Base-by-base conservation (phyloP, 1,140 invertebrate species). In the Eriosoma lanigerum region DNA sequence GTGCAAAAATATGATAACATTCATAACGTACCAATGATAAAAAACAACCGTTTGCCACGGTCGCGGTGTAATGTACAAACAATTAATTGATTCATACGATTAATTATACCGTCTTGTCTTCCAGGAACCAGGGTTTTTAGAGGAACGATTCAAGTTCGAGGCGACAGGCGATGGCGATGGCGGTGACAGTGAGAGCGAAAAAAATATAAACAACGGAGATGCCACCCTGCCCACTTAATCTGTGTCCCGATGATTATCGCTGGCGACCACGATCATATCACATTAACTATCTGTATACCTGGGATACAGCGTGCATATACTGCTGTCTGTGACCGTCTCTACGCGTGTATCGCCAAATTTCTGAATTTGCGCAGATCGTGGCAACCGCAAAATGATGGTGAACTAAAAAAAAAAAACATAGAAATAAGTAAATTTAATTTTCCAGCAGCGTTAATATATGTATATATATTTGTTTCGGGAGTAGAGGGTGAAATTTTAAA, bases 121-220 rank as follows among this genome's bases (percentile, higher is more conserved):
- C 9, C 46, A 78, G 75, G 75, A 60, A 46, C 75, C 75, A 4
- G 75, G 75, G 62, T 78, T 46, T 29, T 60, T 78, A 17, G 75
- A 78, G 21, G 75, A 78, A 0, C 32, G 75, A 29, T 78, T 78
- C 38, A 62, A 21, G 12, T 46, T 26, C 6, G 56, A 60, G 17
- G 17, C 1, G 5, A 29, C n/a, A 19, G 68, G 19, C 10, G 5
- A 1, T 1, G 13, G 3, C 8, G 24, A 5, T 12, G 10, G 9
- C 1, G 26, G 38, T 1, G n/a, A 66, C 38, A 32, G 1, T 19
- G 17, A 4, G 19, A 29, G 24, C 10, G 46, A 32, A 0, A 76
- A 62, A 60, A 78, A 46, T 13, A 24, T 29, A 1, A 78, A 62
- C 17, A 60, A 78, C 21, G 56, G 56, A 2, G 75, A 78, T 21